Base-by-base conservation (phyloP, 2,888 invertebrate species). In the Eupithecia inturbata region DNA sequence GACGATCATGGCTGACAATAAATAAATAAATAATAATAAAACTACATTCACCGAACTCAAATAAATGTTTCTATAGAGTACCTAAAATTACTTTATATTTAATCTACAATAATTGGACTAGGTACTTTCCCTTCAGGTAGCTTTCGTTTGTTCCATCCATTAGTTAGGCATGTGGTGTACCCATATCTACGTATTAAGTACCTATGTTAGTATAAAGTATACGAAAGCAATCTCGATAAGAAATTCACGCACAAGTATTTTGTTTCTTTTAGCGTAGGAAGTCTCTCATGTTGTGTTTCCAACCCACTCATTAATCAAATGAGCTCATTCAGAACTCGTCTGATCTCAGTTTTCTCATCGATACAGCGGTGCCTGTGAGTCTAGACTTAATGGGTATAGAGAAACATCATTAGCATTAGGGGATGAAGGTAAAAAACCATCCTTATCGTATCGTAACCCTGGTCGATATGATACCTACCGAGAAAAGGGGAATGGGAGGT, bases 361-460 rank as follows among this genome's bases (percentile, higher is more conserved):
- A 70, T 73, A 62, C 31, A 62, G 22, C 36, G 70, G 74, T 68
- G 70, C 70, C 73, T 63, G 62, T 22, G 19, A 57, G 74, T 73
- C 72, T 73, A 70, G 71, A 73, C 74, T 28, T 64, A 26, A 64
- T 73, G 57, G 57, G 57, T 57, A 57, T 53, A 33, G n/a, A 36
- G 1, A 39, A 66, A 66, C 66, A 66, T 39, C 39, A 66, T 66
- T 66, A 66, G 66, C 66, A 66, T 66, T 66, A 39, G 66, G 31
- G 31, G 33, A 63, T 19, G 28, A 36, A 64, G 33, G 64, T 33
- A 36, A 64, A 33, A 64, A 36, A 64, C 22, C n/a, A 4, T 39
- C 22, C 19, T 4, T 66, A 63, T 1, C 22, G 53, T 66, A 63
- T 1, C 22, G 53, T 26, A 57, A 14, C 26, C 4, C 12, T 14